Evolutionary conservation across 2,797 vertebrate genomes (phyloP), one percentile per base, ranked within the genome.

Genomic region (Bradypodion ventrale): DNA sequence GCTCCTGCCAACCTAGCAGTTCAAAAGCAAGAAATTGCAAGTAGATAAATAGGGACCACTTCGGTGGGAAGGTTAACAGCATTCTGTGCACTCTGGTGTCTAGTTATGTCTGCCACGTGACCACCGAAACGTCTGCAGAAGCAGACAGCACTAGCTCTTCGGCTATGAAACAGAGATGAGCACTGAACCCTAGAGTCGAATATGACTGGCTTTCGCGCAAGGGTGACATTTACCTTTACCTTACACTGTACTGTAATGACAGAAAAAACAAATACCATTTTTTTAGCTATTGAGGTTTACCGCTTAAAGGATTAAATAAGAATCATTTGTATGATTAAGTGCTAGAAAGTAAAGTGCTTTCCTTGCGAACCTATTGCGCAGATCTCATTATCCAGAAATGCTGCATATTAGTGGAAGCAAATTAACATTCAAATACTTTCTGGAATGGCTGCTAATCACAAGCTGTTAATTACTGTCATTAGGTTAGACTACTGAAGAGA

Each of bases 401-500:
- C 92, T 93, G 91, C 91, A 92, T 93, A 96, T 97, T 96, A 96
- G 94, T 93, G 89, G 93, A 94, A 95, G 94, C 93, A 96, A 96
- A 96, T 97, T 96, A 96, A 94, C 93, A 96, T 96, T 95, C 96
- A 95, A 96, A 96, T 92, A 93, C 95, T 96, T 98, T 97, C 96
- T 96, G 95, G 96, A 97, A 96, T 95, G 96, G 94, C 93, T 97
- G 95, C 96, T 97, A 97, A 97, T 97, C 96, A 96, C 95, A 94
- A 94, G 94, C 95, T 98, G 97, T 98, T 99, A 99, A 99, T 98
- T 98, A 97, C 96, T 96, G 96, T 97, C 97, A 97, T 99, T 98
- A 98, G 94, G 96, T 96, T 95, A 83, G 87, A 94, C 94, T 95
- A 95, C 94, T 96, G 95, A 95, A 93, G 95, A 95, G 96, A 94